Evolutionary conservation across 2,888 invertebrate genomes (phyloP).

Genomic region (Trichopoda pennipes): DNA sequence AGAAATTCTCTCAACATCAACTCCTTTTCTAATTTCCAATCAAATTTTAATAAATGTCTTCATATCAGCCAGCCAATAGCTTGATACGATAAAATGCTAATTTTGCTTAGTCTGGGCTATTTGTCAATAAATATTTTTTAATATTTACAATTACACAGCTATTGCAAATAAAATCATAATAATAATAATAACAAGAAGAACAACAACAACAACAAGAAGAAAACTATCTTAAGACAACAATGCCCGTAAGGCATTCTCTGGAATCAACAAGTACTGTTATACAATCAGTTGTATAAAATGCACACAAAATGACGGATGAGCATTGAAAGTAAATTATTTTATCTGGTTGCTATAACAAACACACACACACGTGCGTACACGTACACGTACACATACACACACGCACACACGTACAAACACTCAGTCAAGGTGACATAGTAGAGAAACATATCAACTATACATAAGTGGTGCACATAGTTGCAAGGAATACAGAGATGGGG

Average conservation of each 20-base stretch:
- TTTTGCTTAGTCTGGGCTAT: conserved; percentile 47
- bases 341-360: not conserved
- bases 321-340: conserved; percentile 56
- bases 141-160: conserved; percentile 4
- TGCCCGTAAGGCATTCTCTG: conserved; percentile 45
- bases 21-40: conserved; percentile 16
- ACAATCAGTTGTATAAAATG: not conserved
- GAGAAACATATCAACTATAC: conserved; percentile 46
- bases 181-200: not conserved
- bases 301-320: conserved; percentile 51
- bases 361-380: not conserved
- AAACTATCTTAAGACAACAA: conserved; percentile 42
- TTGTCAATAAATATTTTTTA: conserved; percentile 57
- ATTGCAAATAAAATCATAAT: not conserved
- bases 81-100: conserved; percentile 39
- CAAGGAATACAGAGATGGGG: not conserved
- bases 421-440: not conserved
- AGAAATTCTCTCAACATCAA: no score
- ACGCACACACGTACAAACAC: not conserved
- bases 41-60: conserved; percentile 59
- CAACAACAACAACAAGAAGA: not conserved
- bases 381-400: not conserved
- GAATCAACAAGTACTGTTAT: conserved; percentile 64
- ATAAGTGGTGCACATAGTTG: conserved; percentile 10
- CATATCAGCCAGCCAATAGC: conserved; percentile 29